A percentile compares a stretch with the other conserved stretches of the same genome.
Conservation (phyloP, 2,888 invertebrate genomes). For the Crematogaster levior region DNA sequence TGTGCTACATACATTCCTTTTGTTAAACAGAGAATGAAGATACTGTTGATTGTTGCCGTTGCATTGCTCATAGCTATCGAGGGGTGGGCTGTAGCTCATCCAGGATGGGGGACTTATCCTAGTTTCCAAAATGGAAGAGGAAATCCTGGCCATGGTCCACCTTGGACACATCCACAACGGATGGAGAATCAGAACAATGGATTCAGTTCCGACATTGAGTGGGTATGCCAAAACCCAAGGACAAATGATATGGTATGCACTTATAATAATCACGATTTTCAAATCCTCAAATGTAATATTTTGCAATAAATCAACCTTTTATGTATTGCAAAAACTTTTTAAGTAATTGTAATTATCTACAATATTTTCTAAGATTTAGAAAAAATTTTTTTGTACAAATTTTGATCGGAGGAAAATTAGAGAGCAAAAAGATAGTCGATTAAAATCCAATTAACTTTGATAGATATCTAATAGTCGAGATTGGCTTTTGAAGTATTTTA, state of each 20-base stretch:
- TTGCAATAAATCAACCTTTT: not conserved
- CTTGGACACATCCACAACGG: not conserved
- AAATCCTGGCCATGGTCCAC: not conserved
- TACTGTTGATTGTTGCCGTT: not conserved
- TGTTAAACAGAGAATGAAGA: slow-evolving; percentile 13
- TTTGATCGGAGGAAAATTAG: not conserved
- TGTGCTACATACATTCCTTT: not conserved
- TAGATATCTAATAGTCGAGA: not conserved
- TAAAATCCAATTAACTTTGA: not conserved
- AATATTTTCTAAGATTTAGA: not conserved
- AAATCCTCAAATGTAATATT: not conserved
- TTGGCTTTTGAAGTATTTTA: not conserved
- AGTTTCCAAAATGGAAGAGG: not conserved
- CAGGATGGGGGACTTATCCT: not conserved
- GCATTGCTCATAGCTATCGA: not conserved
- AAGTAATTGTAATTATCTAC: not conserved
- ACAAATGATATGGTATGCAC: slow-evolving; percentile 21
- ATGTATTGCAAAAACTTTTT: not conserved
- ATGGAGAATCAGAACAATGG: not conserved
- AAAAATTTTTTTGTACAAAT: not conserved
- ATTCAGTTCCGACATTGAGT: slow-evolving; percentile 19
- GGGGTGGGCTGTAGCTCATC: not conserved
- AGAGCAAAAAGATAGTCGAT: not conserved
- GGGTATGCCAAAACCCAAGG: slow-evolving; percentile 30
- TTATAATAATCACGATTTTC: not conserved